Evolutionary conservation across 2,113 vertebrate genomes (phyloP).

Genomic region (Atrichornis clamosus): DNA sequence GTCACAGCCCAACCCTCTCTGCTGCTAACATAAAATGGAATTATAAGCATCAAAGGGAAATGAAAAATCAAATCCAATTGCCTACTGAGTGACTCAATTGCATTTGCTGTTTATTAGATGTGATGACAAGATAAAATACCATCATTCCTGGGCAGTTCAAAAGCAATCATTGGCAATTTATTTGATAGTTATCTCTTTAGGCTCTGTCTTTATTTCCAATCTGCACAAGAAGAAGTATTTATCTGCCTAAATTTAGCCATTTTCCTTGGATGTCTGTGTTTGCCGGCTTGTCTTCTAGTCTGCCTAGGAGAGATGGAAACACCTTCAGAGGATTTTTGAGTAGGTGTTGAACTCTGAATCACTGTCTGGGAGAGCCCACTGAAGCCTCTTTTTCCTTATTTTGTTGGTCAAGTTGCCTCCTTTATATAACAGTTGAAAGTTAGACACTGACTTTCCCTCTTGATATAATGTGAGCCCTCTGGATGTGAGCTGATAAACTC

Average conservation of each 20-base stretch:
- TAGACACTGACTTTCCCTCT: not conserved
- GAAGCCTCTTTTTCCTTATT: not conserved
- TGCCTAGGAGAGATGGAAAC: not conserved
- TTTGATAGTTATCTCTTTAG: not conserved
- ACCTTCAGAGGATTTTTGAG: conserved; percentile 27
- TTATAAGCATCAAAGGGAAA: conserved; percentile 25
- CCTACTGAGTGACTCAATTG: conserved; percentile 3
- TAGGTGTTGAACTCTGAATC: conserved; percentile 40
- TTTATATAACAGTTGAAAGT: not conserved
- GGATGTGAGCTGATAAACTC: not conserved
- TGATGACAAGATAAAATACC: conserved; percentile 26
- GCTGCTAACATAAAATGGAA: not conserved
- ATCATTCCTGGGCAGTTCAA: not conserved
- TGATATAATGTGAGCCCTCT: not conserved
- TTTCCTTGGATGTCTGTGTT: conserved; percentile 15
- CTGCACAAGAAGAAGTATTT: not conserved
- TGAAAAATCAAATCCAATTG: conserved; percentile 36
- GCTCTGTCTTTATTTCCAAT: not conserved
- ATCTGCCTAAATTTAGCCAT: not conserved
- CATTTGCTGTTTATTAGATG: conserved; percentile 36
- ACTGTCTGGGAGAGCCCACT: conserved; percentile 25
- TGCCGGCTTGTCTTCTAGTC: not conserved
- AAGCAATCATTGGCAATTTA: conserved; percentile 19
- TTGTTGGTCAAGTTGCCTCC: not conserved
- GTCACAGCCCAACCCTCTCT: not conserved